Evolutionary conservation across 2,797 vertebrate genomes (phyloP).

Genomic region (Erethizon dorsatum): DNA sequence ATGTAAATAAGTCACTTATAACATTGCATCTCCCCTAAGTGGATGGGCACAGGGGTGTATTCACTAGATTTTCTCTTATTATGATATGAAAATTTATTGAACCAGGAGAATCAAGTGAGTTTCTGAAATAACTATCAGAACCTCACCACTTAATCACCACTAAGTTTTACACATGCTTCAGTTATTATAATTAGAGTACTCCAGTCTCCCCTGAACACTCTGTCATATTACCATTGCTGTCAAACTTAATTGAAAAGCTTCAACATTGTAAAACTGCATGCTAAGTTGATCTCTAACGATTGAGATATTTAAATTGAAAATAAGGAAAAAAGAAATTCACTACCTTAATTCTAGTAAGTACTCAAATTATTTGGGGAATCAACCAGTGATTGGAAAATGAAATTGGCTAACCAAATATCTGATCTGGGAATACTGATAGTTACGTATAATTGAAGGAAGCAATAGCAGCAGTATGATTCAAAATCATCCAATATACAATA

Average conservation of each 20-base stretch:
- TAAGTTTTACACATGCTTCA: background rate
- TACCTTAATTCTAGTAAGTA: background rate
- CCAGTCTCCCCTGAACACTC: background rate
- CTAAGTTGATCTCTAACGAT: conserved; percentile 47
- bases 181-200: background rate
- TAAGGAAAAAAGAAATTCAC: background rate
- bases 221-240: background rate
- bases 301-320: conserved; percentile 13
- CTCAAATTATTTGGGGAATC: conserved; percentile 66
- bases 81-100: background rate
- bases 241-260: background rate
- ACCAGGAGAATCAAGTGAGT: background rate
- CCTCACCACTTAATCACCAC: background rate
- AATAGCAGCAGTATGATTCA: background rate
- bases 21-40: background rate
- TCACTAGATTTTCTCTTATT: background rate
- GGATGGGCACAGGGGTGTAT: background rate
- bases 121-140: conserved; percentile 48
- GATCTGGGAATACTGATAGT: conserved; percentile 41
- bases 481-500: conserved; percentile 16
- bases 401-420: conserved; percentile 46
- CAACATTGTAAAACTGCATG: background rate
- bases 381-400: conserved; percentile 63
- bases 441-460: conserved; percentile 35
- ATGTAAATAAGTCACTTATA: background rate